A percentile compares a stretch with the other conserved stretches of the same genome.
Evolutionary conservation across 2,797 vertebrate species (phyloP).

Genomic region (Sarcoramphus papa): DNA sequence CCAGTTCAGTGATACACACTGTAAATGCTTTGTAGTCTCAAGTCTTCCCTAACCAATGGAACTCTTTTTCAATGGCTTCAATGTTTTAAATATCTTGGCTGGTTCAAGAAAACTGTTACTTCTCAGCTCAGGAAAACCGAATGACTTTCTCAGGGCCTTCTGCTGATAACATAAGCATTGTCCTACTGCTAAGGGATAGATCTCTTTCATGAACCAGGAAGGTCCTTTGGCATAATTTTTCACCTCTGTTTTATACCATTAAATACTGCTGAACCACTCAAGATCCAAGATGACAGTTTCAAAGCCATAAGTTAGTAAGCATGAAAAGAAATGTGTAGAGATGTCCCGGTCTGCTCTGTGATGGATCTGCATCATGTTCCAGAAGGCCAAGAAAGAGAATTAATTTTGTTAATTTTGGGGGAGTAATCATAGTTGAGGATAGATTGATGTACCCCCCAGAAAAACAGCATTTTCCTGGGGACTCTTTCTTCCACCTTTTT

Average conservation of each 20-base stretch:
- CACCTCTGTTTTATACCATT: not conserved
- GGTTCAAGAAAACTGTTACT: not conserved
- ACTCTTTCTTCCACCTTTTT: not conserved
- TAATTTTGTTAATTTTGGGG: not conserved
- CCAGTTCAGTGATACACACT: not conserved
- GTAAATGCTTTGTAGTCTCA: not conserved
- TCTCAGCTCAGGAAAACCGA: not conserved
- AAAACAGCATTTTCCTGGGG: not conserved
- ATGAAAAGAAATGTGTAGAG: not conserved
- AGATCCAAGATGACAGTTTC: not conserved
- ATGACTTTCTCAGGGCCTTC: accelerated
- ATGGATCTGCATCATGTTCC: not conserved
- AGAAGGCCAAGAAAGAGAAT: not conserved
- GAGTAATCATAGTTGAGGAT: not conserved
- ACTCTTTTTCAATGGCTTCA: not conserved
- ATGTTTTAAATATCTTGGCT: not conserved
- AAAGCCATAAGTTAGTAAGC: accelerated
- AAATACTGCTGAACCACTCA: not conserved
- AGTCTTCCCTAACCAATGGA: not conserved
- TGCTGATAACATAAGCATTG: not conserved
- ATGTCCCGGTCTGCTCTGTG: not conserved
- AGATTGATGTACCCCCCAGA: not conserved
- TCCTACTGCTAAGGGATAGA: not conserved
- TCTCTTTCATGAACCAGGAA: not conserved
- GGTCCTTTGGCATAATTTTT: not conserved